Evolutionary conservation across 2,888 invertebrate species (phyloP).

Genomic region (Sphaerophoria rueppellii): DNA sequence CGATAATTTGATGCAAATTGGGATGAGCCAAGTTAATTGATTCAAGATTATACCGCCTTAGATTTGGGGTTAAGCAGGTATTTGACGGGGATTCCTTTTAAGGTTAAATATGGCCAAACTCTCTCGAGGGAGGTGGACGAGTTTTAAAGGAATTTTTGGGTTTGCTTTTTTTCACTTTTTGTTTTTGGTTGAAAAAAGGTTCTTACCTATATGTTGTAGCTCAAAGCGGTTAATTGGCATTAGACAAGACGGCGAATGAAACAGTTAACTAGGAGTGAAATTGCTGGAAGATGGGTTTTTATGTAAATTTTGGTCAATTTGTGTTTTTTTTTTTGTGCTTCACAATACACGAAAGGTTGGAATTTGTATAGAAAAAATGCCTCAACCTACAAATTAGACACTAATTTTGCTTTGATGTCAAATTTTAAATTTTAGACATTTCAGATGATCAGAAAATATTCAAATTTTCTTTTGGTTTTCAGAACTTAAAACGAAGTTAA

Average conservation of each 20-base stretch:
- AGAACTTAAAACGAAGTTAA: too few relatives aligned
- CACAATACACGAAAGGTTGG: neutral
- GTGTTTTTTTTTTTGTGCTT: neutral
- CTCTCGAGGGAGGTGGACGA: slow-evolving; percentile 4
- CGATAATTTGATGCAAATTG: slow-evolving; percentile 71
- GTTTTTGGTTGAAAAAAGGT: neutral
- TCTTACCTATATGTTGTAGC: neutral
- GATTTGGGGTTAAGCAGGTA: slow-evolving; percentile 27
- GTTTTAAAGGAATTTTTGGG: slow-evolving; percentile 15
- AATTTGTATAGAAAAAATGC: neutral
- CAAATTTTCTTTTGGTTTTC: too few relatives aligned
- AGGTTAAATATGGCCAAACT: slow-evolving; percentile 16
- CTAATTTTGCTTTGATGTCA: neutral
- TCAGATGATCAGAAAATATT: too few relatives aligned
- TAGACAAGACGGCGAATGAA: neutral
- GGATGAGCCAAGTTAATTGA: slow-evolving; percentile 61
- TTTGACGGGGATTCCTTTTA: slow-evolving; percentile 24
- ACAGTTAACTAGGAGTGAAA: slow-evolving; percentile 33
- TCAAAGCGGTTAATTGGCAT: slow-evolving; percentile 30
- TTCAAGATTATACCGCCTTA: slow-evolving; percentile 54
- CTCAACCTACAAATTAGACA: neutral
- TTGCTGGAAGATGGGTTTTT: slow-evolving; percentile 2
- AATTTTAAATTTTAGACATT: neutral
- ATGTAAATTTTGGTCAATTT: slow-evolving; percentile 20
- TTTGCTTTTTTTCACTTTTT: neutral